These are phyloP conservation scores for Hedychridium roseum DNA, from an alignment of 2,888 invertebrate genomes.

Conservation along the genomic window DNA sequence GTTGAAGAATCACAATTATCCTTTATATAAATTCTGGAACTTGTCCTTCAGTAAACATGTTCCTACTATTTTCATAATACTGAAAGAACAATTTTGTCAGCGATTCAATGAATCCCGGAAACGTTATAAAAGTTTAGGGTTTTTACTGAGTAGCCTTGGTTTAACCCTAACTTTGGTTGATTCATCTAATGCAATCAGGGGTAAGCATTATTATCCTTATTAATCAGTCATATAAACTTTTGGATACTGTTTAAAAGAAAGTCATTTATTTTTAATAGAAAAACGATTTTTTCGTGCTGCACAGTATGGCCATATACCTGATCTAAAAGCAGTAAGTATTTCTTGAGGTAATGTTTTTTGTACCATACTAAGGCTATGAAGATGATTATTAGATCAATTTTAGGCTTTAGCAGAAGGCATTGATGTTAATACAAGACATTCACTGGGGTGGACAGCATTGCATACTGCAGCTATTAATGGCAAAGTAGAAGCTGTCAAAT, in stretches of 20 bases:
- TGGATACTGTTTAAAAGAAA: too few species aligned
- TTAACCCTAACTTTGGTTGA: conserved; percentile 41
- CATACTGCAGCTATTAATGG: conserved; percentile 86
- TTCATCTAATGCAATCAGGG: conserved; percentile 31
- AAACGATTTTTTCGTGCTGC: conserved; percentile 66
- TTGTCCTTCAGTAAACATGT: conserved; percentile 2
- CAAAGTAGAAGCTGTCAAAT: conserved; percentile 68
- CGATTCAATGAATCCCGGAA: conserved; percentile 2
- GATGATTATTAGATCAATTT: conserved; percentile 2
- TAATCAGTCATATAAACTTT: too few species aligned
- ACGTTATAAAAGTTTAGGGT: conserved; percentile 21
- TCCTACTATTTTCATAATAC: conserved; percentile 1
- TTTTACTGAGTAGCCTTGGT: conserved; percentile 40
- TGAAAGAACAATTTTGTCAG: not conserved
- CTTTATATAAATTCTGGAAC: conserved; percentile 25
- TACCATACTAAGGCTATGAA: not conserved
- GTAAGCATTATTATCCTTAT: conserved; percentile 31
- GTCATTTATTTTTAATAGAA: conserved; percentile 49
- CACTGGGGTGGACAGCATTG: conserved; percentile 86
- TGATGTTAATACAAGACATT: conserved; percentile 76
- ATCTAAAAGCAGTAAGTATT: conserved; percentile 63
- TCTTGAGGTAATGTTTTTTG: conserved; percentile 2
- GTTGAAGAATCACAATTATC: conserved; percentile 19
- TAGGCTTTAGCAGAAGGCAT: conserved; percentile 65
- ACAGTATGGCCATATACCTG: conserved; percentile 65